Evolutionary conservation across 2,888 invertebrate species (phyloP).

Genomic region (Dorcus hopei): DNA sequence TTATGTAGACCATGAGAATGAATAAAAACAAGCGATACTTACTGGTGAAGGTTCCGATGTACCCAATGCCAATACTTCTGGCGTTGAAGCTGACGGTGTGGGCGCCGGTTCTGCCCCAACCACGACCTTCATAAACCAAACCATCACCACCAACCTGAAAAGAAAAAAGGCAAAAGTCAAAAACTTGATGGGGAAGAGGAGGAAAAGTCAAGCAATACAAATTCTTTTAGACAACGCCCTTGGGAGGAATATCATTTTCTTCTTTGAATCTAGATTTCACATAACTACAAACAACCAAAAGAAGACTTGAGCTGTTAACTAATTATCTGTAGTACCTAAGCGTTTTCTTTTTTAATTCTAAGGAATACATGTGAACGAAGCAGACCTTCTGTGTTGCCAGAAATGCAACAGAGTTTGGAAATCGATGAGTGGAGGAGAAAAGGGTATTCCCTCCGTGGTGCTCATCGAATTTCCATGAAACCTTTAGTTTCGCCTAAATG

Average conservation of each 20-base stretch:
- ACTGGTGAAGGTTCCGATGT: slow-evolving; percentile 32
- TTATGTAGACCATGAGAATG: neutral
- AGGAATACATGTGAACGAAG: too few species aligned
- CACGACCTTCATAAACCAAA: slow-evolving; percentile 59
- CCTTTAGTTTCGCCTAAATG: too few species aligned
- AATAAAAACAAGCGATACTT: neutral
- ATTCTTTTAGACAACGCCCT: neutral
- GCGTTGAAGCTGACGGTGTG: slow-evolving; percentile 58
- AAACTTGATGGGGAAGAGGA: neutral
- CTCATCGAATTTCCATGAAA: too few species aligned
- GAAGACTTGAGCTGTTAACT: too few species aligned
- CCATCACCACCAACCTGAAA: slow-evolving; percentile 58
- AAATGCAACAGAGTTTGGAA: too few species aligned
- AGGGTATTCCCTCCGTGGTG: too few species aligned
- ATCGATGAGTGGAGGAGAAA: too few species aligned
- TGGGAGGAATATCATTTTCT: too few species aligned
- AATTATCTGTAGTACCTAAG: too few species aligned
- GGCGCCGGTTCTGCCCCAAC: slow-evolving; percentile 59
- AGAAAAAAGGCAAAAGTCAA: neutral
- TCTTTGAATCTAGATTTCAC: neutral
- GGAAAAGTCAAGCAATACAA: neutral
- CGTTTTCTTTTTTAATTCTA: too few species aligned
- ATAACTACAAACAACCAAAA: too few species aligned
- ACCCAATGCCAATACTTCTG: slow-evolving; percentile 58
- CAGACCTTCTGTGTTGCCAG: too few species aligned